Evolutionary conservation across 2,888 invertebrate genomes (phyloP), one percentile per base, ranked within the genome.

Genomic region (Andrena camellia): DNA sequence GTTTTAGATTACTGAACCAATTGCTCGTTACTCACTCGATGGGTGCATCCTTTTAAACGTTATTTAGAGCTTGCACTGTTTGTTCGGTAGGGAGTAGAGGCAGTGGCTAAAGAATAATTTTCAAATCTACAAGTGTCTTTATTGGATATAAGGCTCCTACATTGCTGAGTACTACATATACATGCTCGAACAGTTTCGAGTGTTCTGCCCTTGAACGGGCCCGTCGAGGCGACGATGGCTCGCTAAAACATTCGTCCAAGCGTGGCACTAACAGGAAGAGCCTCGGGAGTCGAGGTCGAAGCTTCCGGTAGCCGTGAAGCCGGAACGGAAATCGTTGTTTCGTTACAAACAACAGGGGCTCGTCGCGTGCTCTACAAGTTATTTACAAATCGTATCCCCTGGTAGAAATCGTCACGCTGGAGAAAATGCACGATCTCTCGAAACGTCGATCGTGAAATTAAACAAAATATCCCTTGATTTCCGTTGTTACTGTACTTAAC

Each of bases 51-150:
- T 23, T 42, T 42, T 42, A 42, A 42, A 42, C 13, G 1, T 42
- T 42, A 42, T 13, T 42, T 42, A 17, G 13, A 13, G 13, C 42
- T 17, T 42, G 13, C 42, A 17, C 17, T 17, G 42, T 42, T 42
- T 42, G 17, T 42, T 42, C 42, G 42, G 17, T 17, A 42, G 42
- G 42, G 4, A 17, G 17, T 42, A 42, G 13, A 42, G 4, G 13
- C 17, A 17, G 17, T 42, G n/a, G 17, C 4, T 33, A 33, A 23
- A 13, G 33, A 54, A 3, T 23, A 31, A n/a, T 1, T 23, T 66
- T 83, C 50, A 78, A 84, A 84, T 84, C 82, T 86, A 86, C 86
- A 83, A 86, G 86, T 86, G 80, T 86, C 83, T 86, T 86, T 86
- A 84, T 86, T 86, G 82, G 79, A 86, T 78, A 76, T 82, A 80